Conservation (phyloP, 2,888 invertebrate species). For the Diogma glabrata region DNA sequence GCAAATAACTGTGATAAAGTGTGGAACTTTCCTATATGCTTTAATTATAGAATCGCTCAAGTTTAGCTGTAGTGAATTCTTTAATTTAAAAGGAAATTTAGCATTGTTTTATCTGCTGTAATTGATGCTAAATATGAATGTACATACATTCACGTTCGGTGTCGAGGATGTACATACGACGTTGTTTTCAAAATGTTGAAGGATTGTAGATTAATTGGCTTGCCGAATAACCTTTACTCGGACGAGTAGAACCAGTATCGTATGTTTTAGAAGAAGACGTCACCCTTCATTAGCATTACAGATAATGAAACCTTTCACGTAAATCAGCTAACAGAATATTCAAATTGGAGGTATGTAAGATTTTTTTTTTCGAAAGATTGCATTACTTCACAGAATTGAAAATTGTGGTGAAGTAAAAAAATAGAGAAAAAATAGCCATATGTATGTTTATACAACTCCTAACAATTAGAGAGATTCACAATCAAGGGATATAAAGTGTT, state of each 20-base stretch:
- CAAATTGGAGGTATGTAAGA: no score
- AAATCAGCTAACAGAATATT: no score
- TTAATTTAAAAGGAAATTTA: constrained; percentile 20
- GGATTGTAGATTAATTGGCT: not conserved
- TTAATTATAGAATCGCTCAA: constrained; percentile 14
- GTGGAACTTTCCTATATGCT: not conserved
- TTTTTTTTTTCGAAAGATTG: no score
- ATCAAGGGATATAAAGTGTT: no score
- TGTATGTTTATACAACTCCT: not conserved
- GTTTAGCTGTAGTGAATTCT: constrained; percentile 22
- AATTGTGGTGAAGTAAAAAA: no score
- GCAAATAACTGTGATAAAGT: not conserved
- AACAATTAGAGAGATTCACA: no score
- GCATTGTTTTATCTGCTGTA: no score
- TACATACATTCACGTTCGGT: constrained; percentile 13
- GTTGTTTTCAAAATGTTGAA: not conserved
- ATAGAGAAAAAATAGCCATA: no score
- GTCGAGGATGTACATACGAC: not conserved
- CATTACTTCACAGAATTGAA: no score
- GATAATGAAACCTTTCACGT: no score
- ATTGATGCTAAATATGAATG: constrained; percentile 25
- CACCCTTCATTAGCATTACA: not conserved
- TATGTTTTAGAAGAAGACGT: constrained; percentile 12
- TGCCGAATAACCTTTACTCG: constrained; percentile 5
- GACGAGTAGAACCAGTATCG: constrained; percentile 7